Conservation (phyloP, 1,140 invertebrate genomes). For the Polypedilum vanderplanki region DNA sequence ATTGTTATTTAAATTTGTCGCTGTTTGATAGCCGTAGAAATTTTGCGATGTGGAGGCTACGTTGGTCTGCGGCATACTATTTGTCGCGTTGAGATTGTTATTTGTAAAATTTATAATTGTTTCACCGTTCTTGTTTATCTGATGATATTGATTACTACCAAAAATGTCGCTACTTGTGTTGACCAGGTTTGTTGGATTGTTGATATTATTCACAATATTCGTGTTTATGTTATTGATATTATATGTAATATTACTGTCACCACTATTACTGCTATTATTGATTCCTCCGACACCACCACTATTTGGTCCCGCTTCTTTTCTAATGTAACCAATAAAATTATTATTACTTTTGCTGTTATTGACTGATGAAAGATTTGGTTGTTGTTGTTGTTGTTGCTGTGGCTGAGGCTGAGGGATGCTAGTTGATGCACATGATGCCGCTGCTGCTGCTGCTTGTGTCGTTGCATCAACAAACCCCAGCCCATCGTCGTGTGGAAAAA, state of each 20-base stretch:
- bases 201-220: slow-evolving; percentile 26
- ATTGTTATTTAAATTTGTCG: not conserved
- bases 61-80: not conserved
- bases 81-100: slow-evolving; percentile 14
- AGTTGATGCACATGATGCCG: slow-evolving; percentile 11
- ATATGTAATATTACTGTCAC: not conserved
- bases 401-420: too few species aligned
- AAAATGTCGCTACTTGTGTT: not conserved
- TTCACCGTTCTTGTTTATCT: slow-evolving; percentile 26
- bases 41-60: slow-evolving; percentile 22
- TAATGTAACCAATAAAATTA: slow-evolving; percentile 26
- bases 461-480: not conserved
- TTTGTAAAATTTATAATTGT: slow-evolving; percentile 28
- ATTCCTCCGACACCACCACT: not conserved
- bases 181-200: slow-evolving; percentile 15
- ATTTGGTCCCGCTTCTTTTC: not conserved
- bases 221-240: slow-evolving; percentile 23
- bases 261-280: not conserved
- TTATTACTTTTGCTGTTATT: slow-evolving; percentile 1
- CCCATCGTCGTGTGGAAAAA: slow-evolving; percentile 23
- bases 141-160: slow-evolving; percentile 22
- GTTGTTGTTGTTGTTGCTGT: not conserved
- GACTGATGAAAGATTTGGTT: not conserved
- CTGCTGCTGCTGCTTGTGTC: not conserved
- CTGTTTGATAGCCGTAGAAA: slow-evolving; percentile 24